Evolutionary conservation across 2,113 vertebrate species (phyloP).

Genomic region (Etheostoma spectabile): DNA sequence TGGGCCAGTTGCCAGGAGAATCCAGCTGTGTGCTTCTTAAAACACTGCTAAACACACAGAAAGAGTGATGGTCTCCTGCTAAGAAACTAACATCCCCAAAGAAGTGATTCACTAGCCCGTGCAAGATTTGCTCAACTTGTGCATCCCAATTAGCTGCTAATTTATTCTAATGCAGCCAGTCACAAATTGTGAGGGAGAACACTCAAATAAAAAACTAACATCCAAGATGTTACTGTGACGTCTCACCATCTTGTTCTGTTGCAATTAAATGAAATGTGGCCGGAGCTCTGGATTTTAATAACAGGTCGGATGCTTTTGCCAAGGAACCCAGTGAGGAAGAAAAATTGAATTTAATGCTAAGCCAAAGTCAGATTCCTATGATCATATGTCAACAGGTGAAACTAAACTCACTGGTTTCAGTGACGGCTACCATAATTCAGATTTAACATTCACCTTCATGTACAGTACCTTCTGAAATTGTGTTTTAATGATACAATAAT

Average conservation of each 20-base stretch:
- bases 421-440: conserved; percentile 2
- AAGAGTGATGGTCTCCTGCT: background rate
- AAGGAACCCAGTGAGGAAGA: background rate
- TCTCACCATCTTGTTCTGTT: conserved; percentile 1
- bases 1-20: background rate
- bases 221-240: background rate
- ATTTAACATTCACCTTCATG: background rate
- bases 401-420: background rate
- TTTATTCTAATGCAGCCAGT: background rate
- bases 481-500: too few species aligned
- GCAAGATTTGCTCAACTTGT: background rate
- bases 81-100: background rate
- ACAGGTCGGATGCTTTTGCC: background rate
- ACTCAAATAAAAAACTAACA: conserved; percentile 6
- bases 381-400: background rate
- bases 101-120: background rate
- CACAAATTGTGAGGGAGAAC: background rate
- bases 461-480: too few species aligned
- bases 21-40: background rate
- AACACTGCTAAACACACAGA: conserved; percentile 7
- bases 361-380: background rate
- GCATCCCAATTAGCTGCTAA: background rate
- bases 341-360: background rate
- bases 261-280: background rate
- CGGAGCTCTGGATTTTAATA: conserved; percentile 1